Base-by-base conservation (phyloP, 2,113 vertebrate genomes). In the Peromyscus maniculatus region DNA sequence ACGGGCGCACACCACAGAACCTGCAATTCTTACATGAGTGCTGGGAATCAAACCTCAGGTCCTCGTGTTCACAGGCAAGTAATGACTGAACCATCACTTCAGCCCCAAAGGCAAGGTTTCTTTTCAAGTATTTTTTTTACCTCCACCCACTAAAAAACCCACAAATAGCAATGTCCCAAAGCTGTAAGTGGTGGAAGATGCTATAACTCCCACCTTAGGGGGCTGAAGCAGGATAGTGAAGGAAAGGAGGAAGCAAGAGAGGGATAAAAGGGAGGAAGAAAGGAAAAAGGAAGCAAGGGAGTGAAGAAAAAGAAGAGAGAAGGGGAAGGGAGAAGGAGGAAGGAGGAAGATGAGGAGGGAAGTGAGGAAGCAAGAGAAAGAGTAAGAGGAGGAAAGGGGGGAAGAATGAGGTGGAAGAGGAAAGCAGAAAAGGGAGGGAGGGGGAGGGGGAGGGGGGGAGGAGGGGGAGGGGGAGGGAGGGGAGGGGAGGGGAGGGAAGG, bases 361-460 rank as follows among this genome's bases (percentile, higher is more conserved):
- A 62, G n/a, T 39, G 21, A 28, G 39, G 39, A 57, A 82, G 8
- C 8, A 28, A 78, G 75, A 46, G 24, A 49, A 24, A 7, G 46
- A 78, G 5, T 31, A 69, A 69, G 57, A 11, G 55, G 52, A 62
- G 26, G 8, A 21, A 31, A n/a, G 2, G 52, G 43, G 15, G 49
- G 28, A 28, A 43, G 28, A 26, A 3, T 3, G 26, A 9, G 75
- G 9, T 28, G 74, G 26, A 55, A 79, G 28, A 1, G 9, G 28
- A 43, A 64, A 16, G 13, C 24, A 28, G 7, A 4, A 6, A 28
- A 2, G 8, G 4, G 43, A 3, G n/a, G 24, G 16, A 0, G 36
- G 2, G 6, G 3, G n/a, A 7, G 49, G 10, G 31, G 10, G 31
- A 28, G 31, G 39, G 39, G 80, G 8, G 8, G 24, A n/a, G 8